Conservation (phyloP, 2,113 vertebrate species). For the Rallus limicola region DNA sequence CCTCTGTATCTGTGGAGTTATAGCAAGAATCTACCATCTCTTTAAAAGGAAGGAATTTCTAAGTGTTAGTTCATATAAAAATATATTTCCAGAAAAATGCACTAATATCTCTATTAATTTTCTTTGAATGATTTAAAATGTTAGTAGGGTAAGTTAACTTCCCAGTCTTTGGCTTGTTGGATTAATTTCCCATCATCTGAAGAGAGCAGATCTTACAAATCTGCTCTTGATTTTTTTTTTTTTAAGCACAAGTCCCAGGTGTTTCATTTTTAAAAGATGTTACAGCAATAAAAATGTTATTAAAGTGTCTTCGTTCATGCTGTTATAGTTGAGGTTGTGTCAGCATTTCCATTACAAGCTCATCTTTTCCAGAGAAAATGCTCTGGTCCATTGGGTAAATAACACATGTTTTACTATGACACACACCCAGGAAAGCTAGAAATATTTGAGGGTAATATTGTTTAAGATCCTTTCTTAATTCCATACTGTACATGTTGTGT, state of each 20-base stretch:
- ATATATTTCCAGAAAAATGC: background rate
- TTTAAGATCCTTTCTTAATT: conserved; percentile 15
- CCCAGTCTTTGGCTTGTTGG: background rate
- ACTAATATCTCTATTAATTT: background rate
- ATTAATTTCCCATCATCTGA: background rate
- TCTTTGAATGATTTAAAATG: background rate
- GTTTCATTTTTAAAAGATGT: conserved; percentile 68
- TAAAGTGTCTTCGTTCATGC: conserved; percentile 64
- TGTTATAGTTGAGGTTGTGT: conserved; percentile 56
- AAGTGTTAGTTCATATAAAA: background rate
- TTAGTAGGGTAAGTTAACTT: background rate
- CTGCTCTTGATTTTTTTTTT: background rate
- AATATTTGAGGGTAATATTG: conserved; percentile 23
- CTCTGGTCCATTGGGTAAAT: conserved; percentile 63
- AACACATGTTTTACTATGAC: conserved; percentile 53
- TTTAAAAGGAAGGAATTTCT: background rate
- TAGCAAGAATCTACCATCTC: background rate
- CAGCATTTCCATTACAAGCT: conserved; percentile 67
- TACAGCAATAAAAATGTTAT: conserved; percentile 70
- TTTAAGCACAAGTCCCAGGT: conserved; percentile 47
- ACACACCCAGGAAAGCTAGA: conserved; percentile 12
- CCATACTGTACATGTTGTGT: background rate
- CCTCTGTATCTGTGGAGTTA: background rate
- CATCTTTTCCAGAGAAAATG: conserved; percentile 57
- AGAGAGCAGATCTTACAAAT: background rate